Base-by-base conservation (phyloP, 1,140 invertebrate genomes). In the Aphelenchoides avenae region DNA sequence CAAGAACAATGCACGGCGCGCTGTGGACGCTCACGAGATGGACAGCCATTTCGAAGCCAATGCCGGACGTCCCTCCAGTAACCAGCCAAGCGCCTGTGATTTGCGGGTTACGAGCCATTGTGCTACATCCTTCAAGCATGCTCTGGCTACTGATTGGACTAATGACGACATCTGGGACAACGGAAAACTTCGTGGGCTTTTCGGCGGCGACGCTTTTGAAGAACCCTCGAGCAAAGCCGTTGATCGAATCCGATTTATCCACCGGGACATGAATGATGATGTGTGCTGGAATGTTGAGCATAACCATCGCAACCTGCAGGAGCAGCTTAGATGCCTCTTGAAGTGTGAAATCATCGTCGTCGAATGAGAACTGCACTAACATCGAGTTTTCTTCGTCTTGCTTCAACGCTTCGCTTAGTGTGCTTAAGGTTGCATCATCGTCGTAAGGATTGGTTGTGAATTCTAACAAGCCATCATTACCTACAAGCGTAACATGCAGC, bases 121-220 rank as follows among this genome's bases (percentile, higher is more conserved):
- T n/a, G n/a, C n/a, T n/a, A n/a, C n/a, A n/a, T n/a, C n/a, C n/a
- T n/a, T n/a, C n/a, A n/a, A 44, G n/a, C 20, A 3, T 22, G 2
- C 2, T 24, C 3, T n/a, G 3, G 24, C 20, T 53, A 30, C 48
- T 0, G 47, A 24, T 5, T 53, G 6, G 1, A 46, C 29, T 24
- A 50, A 40, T n/a, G 36, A 50, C 1, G 29, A 18, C 34, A 42
- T 4, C 22, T 42, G 9, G 29, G 33, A 42, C 5, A 20, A 27
- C 5, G 22, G 29, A 24, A 39, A 53, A 22, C 33, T 29, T 15
- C 5, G 29, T 42, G 18, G 36, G 34, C n/a, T 65, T 55, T 46
- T 62, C 60, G 13, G 46, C 60, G 1, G 20, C 64, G n/a, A 62
- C 52, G 36, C 64, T 68, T 40, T 62, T 62, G 18, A 68, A 57